These are phyloP conservation scores for Glaucopsyche alexis DNA, from an alignment of 2,888 invertebrate genomes.

Conservation along the genomic window DNA sequence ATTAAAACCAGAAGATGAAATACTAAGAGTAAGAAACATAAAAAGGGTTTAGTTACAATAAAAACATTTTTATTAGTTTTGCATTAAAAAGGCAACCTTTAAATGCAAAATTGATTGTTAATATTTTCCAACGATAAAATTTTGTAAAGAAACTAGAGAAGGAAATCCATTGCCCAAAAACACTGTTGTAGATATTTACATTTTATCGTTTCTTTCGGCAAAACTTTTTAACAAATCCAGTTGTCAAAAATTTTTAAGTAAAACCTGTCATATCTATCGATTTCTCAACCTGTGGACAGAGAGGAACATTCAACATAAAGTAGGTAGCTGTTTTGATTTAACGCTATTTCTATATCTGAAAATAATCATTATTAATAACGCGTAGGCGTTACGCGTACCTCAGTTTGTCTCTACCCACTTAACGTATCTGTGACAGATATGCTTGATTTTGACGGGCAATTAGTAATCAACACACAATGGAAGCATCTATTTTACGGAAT, in stretches of 20 bases:
- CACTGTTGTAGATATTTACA: too few relatives aligned
- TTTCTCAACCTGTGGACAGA: neutral
- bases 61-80: too few relatives aligned
- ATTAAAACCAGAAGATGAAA: neutral
- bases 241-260: too few relatives aligned
- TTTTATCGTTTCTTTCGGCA: too few relatives aligned
- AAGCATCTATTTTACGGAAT: neutral
- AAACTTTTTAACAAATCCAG: too few relatives aligned
- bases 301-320: neutral
- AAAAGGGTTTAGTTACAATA: too few relatives aligned
- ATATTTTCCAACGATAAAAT: too few relatives aligned
- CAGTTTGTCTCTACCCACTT: neutral
- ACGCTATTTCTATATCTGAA: neutral
- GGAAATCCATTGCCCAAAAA: too few relatives aligned
- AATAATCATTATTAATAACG: constrained; percentile 18
- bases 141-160: too few relatives aligned
- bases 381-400: neutral
- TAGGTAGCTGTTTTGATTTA: constrained; percentile 21
- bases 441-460: constrained; percentile 4
- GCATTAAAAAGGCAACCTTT: too few relatives aligned
- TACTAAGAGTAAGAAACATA: too few relatives aligned
- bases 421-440: constrained; percentile 21
- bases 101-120: too few relatives aligned
- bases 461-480: constrained; percentile 10
- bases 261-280: neutral